Base-by-base conservation (phyloP, 2,797 vertebrate genomes). In the Xenentodon cancila region DNA sequence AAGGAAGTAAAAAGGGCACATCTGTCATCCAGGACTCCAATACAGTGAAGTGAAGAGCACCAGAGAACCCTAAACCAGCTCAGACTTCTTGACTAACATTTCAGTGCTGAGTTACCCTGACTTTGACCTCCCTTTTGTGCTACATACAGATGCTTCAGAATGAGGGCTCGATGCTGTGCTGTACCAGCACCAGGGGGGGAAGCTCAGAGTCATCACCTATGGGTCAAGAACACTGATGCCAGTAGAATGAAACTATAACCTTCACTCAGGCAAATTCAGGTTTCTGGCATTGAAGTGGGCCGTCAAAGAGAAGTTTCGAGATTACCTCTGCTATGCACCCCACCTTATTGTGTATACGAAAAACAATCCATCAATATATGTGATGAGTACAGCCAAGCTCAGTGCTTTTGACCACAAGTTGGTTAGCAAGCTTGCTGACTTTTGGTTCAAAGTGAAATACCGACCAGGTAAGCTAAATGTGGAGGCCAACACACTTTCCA, bases 71-170 rank as follows among this genome's bases (percentile, higher is more conserved):
- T 61, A 7, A 34, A 63, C 5, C 44, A 64, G 13, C 49, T 59
- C 8, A 53, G 63, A 62, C 6, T 7, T 25, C 1, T n/a, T 64
- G 32, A 34, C 59, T 2, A 53, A 25, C 11, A 53, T 43, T 3
- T 64, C 47, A 17, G 53, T 67, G 0, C 48, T 68, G 4, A 53
- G 2, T 9, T 62, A 68, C 11, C 53, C 64, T 9, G 18, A 57
- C 4, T 67, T 73, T 7, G 5, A 32, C 1, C 53, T 56, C 5
- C 52, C 53, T 5, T 66, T 57, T 22, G 43, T 62, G 11, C 30
- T 66, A 0, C 58, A 61, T 7, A 67, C 53, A 17, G 52, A 53
- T 3, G 40, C 57, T 3, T 52, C 21, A 15, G 70, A 61, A n/a
- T 17, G 30, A 15, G 48, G 48, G 5, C 47, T 49, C 5, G 47